These are phyloP conservation scores for Equus przewalskii DNA, from an alignment of 2,113 vertebrate species.

Conservation along the genomic window DNA sequence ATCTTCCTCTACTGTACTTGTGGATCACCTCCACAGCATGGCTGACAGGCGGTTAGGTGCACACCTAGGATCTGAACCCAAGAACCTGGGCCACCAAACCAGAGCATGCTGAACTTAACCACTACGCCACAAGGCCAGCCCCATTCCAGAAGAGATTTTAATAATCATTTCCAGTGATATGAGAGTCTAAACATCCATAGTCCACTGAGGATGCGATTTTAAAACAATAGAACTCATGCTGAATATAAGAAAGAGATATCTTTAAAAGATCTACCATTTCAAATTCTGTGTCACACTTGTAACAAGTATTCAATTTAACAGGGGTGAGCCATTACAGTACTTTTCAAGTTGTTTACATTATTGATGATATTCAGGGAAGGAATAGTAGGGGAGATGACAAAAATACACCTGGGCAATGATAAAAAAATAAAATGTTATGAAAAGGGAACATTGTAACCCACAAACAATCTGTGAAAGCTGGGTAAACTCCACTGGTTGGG, in stretches of 20 bases:
- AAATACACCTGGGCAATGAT: background rate
- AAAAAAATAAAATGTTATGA: background rate
- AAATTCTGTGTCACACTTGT: background rate
- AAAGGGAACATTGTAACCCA: background rate
- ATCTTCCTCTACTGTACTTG: too few species aligned
- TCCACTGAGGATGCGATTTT: background rate
- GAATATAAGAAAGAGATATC: background rate
- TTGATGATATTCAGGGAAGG: background rate
- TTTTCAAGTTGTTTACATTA: background rate
- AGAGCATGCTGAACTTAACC: too few species aligned
- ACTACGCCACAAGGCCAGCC: too few species aligned
- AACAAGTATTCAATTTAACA: background rate
- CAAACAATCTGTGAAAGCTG: background rate
- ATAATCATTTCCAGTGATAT: constrained; percentile 21
- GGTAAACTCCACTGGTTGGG: background rate
- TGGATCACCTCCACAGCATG: too few species aligned
- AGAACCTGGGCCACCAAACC: too few species aligned
- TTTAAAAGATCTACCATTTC: background rate
- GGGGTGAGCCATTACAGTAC: background rate
- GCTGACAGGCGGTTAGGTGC: too few species aligned
- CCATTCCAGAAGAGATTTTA: background rate
- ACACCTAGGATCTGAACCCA: too few species aligned
- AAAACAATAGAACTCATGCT: constrained; percentile 11
- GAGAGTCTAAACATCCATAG: background rate
- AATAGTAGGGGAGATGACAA: background rate